These are phyloP conservation scores for Calypte anna DNA, from an alignment of 2,113 vertebrate species.

Conservation along the genomic window DNA sequence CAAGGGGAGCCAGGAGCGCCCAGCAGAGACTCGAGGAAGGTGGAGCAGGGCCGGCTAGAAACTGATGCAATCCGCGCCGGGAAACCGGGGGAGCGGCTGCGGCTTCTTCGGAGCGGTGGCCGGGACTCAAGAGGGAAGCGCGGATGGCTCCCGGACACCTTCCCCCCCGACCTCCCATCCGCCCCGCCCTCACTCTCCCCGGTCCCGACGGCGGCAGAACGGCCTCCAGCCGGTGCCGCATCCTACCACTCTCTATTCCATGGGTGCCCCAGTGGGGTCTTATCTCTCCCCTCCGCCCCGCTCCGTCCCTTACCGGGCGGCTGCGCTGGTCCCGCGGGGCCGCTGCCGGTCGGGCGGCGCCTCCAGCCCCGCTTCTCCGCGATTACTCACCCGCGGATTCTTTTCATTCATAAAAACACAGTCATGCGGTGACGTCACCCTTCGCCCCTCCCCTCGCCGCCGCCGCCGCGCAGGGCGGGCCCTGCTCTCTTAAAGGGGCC, in stretches of 20 bases:
- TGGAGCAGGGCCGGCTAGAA: constrained; percentile 19
- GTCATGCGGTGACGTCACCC: constrained; percentile 80
- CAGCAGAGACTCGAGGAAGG: neutral
- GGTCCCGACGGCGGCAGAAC: neutral
- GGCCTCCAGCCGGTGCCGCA: neutral
- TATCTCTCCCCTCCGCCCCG: too few relatives aligned
- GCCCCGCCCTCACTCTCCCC: too few relatives aligned
- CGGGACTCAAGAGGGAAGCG: neutral
- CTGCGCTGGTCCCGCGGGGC: neutral
- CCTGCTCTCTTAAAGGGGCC: neutral
- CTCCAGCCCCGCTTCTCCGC: neutral
- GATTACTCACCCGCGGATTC: constrained; percentile 87
- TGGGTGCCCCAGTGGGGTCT: too few relatives aligned
- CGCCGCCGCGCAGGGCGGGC: neutral
- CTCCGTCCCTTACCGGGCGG: neutral
- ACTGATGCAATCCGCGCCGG: constrained; percentile 52
- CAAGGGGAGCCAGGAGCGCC: neutral
- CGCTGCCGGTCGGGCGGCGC: constrained; percentile 25
- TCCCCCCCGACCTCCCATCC: neutral
- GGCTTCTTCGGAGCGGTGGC: neutral
- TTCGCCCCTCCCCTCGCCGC: neutral
- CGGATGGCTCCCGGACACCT: too few relatives aligned
- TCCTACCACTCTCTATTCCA: neutral
- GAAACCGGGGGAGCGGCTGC: neutral
- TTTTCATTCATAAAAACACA: constrained; percentile 88